These are phyloP conservation scores for Norana najaformis DNA, from an alignment of 2,888 invertebrate genomes.

Conservation along the genomic window DNA sequence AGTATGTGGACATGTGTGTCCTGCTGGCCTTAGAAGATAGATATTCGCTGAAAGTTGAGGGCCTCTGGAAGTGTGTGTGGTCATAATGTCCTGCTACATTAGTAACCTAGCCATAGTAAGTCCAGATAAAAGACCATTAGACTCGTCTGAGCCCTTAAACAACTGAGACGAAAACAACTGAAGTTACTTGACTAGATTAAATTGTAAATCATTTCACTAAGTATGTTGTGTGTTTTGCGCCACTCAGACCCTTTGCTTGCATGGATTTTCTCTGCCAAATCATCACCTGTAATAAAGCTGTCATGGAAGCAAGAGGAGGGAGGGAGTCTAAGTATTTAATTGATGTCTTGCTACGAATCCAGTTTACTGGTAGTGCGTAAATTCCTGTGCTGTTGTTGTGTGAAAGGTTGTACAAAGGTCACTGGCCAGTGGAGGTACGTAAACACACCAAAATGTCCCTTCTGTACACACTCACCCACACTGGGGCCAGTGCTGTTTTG, in stretches of 20 bases:
- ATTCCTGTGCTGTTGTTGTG: background rate
- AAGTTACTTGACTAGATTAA: background rate
- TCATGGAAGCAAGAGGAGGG: background rate
- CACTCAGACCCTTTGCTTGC: background rate
- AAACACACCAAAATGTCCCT: background rate
- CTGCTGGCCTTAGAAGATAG: background rate
- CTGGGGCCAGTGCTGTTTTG: too few species aligned
- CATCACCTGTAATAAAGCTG: background rate
- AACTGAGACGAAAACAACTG: conserved; percentile 3
- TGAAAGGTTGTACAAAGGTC: too few species aligned
- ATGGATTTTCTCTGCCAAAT: background rate
- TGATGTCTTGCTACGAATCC: background rate
- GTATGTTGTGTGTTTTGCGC: background rate
- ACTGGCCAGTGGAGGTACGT: background rate
- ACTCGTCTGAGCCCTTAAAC: background rate
- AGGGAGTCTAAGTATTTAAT: background rate
- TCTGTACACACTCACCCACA: background rate
- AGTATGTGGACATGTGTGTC: background rate
- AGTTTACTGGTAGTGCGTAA: background rate
- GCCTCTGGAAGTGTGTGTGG: background rate
- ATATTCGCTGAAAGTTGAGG: background rate
- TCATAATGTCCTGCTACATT: background rate
- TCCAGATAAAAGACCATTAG: background rate
- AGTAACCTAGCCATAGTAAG: background rate
- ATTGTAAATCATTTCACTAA: background rate